phyloP scores from a whole-genome alignment of 2,888 invertebrate species.

The Meganola albula region DNA sequence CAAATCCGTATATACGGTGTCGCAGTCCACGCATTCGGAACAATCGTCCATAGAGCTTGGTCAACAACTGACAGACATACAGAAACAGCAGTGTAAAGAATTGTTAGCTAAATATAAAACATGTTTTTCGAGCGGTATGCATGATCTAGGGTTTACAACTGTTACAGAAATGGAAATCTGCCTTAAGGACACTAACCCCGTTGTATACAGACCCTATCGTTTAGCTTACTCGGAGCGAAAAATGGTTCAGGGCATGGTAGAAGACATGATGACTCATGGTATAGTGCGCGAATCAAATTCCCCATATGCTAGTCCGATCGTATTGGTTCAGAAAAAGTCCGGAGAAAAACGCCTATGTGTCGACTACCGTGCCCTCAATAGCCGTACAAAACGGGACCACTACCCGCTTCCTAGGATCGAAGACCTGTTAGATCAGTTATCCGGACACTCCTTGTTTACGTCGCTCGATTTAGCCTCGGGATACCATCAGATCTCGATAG shows the following conservation, averaged over 20 bases:
- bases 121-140: too few species aligned
- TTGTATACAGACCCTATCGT: conserved; percentile 4
- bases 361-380: conserved; percentile 22
- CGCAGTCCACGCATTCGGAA: not conserved
- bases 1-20: not conserved
- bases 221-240: not conserved
- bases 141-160: conserved; percentile 3
- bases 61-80: not conserved
- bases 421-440: conserved; percentile 21
- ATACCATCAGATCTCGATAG: not conserved
- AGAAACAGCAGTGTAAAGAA: not conserved
- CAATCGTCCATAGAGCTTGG: not conserved
- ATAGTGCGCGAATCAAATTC: conserved; percentile 21
- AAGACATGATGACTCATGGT: conserved; percentile 18
- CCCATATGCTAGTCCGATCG: conserved; percentile 23
- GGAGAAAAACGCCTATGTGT: conserved; percentile 5
- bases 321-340: conserved; percentile 1
- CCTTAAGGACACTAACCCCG: conserved; percentile 1
- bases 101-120: not conserved
- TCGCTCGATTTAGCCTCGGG: not conserved
- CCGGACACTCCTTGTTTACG: conserved; percentile 15
- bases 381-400: conserved; percentile 12
- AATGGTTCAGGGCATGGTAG: conserved; percentile 11
- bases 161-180: conserved; percentile 3
- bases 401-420: conserved; percentile 22